A percentile compares a stretch with the other conserved stretches of the same genome.
Conservation (phyloP, 2,888 invertebrate genomes). For the Heterodera filipjevi region DNA sequence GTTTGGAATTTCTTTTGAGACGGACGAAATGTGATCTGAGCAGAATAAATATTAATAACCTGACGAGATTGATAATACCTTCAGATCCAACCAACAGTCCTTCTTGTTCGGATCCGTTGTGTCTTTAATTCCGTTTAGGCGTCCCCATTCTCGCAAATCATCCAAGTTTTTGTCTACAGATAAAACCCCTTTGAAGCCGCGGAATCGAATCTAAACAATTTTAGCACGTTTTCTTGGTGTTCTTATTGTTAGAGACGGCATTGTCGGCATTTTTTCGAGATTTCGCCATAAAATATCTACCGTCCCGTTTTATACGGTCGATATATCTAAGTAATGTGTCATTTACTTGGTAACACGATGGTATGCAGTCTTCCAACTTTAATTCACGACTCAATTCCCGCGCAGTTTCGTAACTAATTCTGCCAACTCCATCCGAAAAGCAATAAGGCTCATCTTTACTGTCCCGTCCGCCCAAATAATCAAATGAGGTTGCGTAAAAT, state of each 20-base stretch:
- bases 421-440: conserved; percentile 60
- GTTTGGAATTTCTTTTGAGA: conserved; percentile 47
- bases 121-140: conserved; percentile 29
- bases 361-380: conserved; percentile 49
- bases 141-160: conserved; percentile 41
- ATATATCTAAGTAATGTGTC: too few species aligned
- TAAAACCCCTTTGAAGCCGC: conserved; percentile 64
- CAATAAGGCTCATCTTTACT: conserved; percentile 42
- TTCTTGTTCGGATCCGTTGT: conserved; percentile 20
- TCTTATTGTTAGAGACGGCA: too few species aligned
- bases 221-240: neutral
- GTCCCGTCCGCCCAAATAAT: conserved; percentile 43
- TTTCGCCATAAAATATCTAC: too few species aligned
- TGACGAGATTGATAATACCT: neutral
- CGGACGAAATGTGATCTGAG: conserved; percentile 40
- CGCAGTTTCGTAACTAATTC: conserved; percentile 54
- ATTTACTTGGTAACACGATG: conserved; percentile 49
- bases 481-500: conserved; percentile 33
- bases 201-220: conserved; percentile 58
- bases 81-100: conserved; percentile 34
- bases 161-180: conserved; percentile 57
- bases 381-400: conserved; percentile 44
- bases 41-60: neutral
- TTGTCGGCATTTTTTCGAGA: too few species aligned
- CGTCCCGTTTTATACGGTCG: too few species aligned